Evolutionary conservation across 2,888 invertebrate species (phyloP).

Genomic region (Cheilosia variabilis): DNA sequence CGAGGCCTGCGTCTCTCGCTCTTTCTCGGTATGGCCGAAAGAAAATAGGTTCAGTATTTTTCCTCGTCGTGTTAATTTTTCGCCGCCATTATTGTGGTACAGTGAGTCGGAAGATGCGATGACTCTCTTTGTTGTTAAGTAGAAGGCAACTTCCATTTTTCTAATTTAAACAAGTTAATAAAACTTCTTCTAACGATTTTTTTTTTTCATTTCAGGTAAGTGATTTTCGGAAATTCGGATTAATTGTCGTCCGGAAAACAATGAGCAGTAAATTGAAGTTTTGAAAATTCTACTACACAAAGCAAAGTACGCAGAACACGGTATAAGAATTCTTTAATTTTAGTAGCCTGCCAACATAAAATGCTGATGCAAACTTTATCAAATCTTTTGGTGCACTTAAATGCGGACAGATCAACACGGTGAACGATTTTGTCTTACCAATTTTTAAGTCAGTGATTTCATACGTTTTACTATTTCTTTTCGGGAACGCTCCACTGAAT

Average conservation of each 20-base stretch:
- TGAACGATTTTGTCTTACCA: too few relatives aligned
- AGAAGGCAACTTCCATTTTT: background rate
- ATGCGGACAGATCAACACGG: too few relatives aligned
- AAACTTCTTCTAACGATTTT: background rate
- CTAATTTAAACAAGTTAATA: background rate
- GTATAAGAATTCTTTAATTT: too few relatives aligned
- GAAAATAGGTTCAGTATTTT: slow-evolving; percentile 52
- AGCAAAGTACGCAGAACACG: too few relatives aligned
- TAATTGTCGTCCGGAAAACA: background rate
- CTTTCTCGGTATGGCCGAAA: slow-evolving; percentile 31
- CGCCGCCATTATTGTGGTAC: slow-evolving; percentile 68
- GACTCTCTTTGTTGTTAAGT: background rate
- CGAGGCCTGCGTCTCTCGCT: slow-evolving; percentile 15
- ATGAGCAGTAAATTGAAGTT: too few relatives aligned
- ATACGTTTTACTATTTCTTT: too few relatives aligned
- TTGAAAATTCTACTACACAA: too few relatives aligned
- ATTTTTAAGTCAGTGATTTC: too few relatives aligned
- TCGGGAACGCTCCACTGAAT: too few relatives aligned
- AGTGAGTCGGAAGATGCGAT: slow-evolving; percentile 33
- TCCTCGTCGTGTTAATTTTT: slow-evolving; percentile 55
- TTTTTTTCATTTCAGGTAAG: slow-evolving; percentile 38
- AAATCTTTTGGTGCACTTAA: too few relatives aligned
- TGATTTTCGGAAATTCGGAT: background rate
- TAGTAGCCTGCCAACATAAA: too few relatives aligned
- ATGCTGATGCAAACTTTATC: too few relatives aligned